Percentiles rank a stretch among this genome's conserved stretches.
These are phyloP conservation scores for Trematomus loennbergii DNA, from an alignment of 2,113 vertebrate species.

Conservation along the genomic window DNA sequence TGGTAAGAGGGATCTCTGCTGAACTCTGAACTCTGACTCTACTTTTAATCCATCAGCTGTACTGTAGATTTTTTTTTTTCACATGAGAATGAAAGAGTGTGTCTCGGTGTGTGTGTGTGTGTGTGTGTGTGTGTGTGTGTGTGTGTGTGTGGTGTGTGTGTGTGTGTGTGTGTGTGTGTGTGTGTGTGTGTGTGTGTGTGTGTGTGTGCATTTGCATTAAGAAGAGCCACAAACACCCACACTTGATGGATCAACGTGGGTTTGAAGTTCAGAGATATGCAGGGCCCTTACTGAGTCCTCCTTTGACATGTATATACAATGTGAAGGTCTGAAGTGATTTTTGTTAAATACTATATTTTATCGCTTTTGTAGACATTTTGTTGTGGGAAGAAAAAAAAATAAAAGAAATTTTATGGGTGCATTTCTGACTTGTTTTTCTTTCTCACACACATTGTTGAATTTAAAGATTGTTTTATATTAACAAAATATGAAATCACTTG, in stretches of 20 bases:
- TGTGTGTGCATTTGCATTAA: slow-evolving; percentile 47
- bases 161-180: too few species aligned
- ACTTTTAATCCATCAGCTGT: slow-evolving; percentile 45
- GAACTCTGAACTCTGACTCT: slow-evolving; percentile 74
- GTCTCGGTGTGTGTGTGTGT: slow-evolving; percentile 16
- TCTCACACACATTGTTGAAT: slow-evolving; percentile 11
- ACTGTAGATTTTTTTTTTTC: slow-evolving; percentile 48
- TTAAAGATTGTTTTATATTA: background rate
- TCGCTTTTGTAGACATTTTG: slow-evolving; percentile 97
- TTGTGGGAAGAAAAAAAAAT: slow-evolving; percentile 89
- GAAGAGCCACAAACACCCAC: slow-evolving; percentile 47
- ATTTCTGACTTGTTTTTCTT: slow-evolving; percentile 82
- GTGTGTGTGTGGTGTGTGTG: slow-evolving; percentile 1
- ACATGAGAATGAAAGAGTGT: slow-evolving; percentile 35
- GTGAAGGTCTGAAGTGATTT: slow-evolving; percentile 92
- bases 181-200: slow-evolving; percentile 15
- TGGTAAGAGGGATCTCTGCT: slow-evolving; percentile 71
- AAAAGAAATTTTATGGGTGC: slow-evolving; percentile 90
- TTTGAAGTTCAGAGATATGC: slow-evolving; percentile 89
- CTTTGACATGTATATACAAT: slow-evolving; percentile 93
- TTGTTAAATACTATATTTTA: slow-evolving; percentile 99
- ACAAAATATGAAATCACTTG: background rate
- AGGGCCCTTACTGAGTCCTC: slow-evolving; percentile 86
- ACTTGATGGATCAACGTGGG: slow-evolving; percentile 74
- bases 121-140: too few species aligned